phyloP scores from a whole-genome alignment of 2,113 vertebrate species.

The Sinocyclocheilus rhinocerous region DNA sequence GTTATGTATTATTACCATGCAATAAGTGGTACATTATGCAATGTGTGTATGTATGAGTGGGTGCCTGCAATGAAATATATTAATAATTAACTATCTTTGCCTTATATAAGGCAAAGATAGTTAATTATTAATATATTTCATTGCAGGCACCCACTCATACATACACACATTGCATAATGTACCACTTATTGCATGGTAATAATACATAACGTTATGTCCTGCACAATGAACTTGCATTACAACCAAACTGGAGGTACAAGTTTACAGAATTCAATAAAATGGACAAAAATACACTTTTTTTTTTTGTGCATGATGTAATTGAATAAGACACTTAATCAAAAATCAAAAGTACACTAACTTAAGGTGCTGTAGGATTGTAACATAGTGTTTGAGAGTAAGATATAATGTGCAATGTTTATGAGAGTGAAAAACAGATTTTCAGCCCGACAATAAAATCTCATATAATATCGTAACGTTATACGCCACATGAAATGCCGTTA shows the following conservation, averaged over 20 bases:
- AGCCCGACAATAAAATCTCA: not conserved
- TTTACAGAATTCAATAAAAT: not conserved
- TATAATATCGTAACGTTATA: not conserved
- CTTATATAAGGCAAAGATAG: too few species aligned
- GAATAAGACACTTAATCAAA: not conserved
- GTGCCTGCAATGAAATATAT: not conserved
- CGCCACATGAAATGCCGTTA: too few species aligned
- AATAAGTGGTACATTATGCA: too few species aligned
- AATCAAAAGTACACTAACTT: not conserved
- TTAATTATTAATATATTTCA: not conserved
- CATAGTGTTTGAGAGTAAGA: too few species aligned
- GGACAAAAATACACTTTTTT: too few species aligned
- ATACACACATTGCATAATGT: too few species aligned
- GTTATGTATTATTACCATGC: not conserved
- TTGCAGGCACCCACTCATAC: not conserved
- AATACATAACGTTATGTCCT: not conserved
- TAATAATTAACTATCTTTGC: too few species aligned
- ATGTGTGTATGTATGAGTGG: not conserved
- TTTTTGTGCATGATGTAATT: not conserved
- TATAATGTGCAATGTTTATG: too few species aligned
- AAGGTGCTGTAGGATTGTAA: not conserved
- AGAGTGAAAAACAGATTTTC: not conserved
- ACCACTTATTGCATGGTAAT: not conserved
- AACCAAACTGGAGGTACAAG: not conserved
- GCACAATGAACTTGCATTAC: not conserved